Conservation (phyloP, 2,888 invertebrate genomes). For the Xylota segnis region DNA sequence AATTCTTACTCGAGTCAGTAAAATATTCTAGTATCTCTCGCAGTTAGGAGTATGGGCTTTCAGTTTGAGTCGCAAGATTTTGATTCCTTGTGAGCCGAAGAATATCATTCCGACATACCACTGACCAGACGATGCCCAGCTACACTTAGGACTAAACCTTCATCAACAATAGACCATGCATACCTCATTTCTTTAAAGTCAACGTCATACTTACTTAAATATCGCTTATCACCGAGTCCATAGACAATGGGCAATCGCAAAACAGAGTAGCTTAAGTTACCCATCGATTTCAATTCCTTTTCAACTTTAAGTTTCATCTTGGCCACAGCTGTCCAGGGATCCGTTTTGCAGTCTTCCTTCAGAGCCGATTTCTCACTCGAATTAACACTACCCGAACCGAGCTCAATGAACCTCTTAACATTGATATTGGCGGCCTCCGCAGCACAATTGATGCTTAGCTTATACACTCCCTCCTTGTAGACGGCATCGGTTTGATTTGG, state of each 20-base stretch:
- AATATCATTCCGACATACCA: no score
- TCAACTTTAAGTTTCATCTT: conserved; percentile 94
- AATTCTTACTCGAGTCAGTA: no score
- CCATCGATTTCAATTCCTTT: conserved; percentile 88
- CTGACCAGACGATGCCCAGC: no score
- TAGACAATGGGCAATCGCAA: conserved; percentile 94
- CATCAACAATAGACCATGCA: no score
- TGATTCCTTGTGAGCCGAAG: no score
- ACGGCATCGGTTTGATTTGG: conserved; percentile 95
- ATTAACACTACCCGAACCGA: conserved; percentile 93
- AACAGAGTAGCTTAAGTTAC: conserved; percentile 90
- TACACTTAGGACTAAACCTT: no score
- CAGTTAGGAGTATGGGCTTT: no score
- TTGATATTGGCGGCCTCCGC: conserved; percentile 89
- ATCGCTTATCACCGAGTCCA: conserved; percentile 92
- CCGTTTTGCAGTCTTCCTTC: conserved; percentile 90
- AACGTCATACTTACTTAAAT: conserved; percentile 88
- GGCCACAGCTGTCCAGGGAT: conserved; percentile 94
- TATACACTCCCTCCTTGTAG: conserved; percentile 94
- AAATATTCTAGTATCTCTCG: no score
- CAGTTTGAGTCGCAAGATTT: no score
- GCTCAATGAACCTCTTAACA: conserved; percentile 91
- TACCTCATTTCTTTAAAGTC: no score
- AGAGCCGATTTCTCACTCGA: conserved; percentile 91
- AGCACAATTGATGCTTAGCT: conserved; percentile 93